A percentile compares a stretch with the other conserved stretches of the same genome.
Conservation (phyloP, 2,888 invertebrate species). For the Sphaerolaimus hirsutus region DNA sequence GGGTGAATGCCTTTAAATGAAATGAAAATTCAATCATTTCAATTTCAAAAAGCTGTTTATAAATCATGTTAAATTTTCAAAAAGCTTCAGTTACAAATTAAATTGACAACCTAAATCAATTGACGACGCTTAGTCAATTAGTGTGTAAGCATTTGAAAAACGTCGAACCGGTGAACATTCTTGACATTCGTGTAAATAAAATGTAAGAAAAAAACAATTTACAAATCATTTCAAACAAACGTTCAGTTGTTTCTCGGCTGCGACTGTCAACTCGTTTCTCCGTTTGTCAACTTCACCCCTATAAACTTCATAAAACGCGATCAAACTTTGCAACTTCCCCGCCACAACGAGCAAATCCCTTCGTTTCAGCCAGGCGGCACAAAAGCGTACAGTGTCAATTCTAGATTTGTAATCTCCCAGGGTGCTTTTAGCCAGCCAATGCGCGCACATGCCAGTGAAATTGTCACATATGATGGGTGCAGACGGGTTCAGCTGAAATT, state of each 20-base stretch:
- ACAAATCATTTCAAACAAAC: too few relatives aligned
- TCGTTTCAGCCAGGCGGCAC: conserved; percentile 1
- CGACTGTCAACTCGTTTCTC: conserved; percentile 38
- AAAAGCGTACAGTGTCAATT: conserved; percentile 42
- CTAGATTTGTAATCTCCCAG: conserved; percentile 59
- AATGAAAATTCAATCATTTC: too few relatives aligned
- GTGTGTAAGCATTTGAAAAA: too few relatives aligned
- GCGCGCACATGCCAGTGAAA: conserved; percentile 16
- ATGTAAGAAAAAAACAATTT: too few relatives aligned
- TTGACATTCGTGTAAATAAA: too few relatives aligned
- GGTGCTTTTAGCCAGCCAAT: conserved; percentile 46
- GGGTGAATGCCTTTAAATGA: too few relatives aligned
- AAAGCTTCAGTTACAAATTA: too few relatives aligned
- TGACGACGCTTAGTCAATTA: too few relatives aligned
- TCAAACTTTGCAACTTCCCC: background rate
- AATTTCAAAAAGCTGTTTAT: too few relatives aligned
- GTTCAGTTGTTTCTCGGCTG: conserved; percentile 68
- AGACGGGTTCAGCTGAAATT: background rate
- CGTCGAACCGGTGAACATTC: too few relatives aligned
- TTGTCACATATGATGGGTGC: conserved; percentile 5
- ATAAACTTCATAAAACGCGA: background rate
- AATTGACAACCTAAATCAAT: too few relatives aligned
- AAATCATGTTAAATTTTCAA: too few relatives aligned
- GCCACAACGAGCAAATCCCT: background rate
- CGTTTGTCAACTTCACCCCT: conserved; percentile 34